Conservation (phyloP, 2,113 vertebrate species). For the rabbit (Oryctolagus cuniculus) region DNA sequence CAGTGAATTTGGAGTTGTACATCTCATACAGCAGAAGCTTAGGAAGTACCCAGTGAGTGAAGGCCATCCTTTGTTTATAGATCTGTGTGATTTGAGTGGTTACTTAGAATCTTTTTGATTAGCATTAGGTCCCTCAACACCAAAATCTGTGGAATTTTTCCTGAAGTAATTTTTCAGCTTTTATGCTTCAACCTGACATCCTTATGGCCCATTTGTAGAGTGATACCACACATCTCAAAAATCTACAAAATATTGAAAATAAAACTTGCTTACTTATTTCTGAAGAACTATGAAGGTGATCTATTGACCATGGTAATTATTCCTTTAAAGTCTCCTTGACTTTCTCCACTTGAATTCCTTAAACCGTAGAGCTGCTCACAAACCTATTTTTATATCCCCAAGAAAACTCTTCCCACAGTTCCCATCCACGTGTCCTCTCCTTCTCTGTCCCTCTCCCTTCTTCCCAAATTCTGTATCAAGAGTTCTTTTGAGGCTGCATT, state of each 20-base stretch:
- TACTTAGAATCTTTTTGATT: constrained; percentile 2
- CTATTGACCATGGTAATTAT: background rate
- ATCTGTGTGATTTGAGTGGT: background rate
- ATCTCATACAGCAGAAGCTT: background rate
- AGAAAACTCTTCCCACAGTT: background rate
- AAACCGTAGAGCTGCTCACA: background rate
- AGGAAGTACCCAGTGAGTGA: background rate
- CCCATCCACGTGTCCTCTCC: background rate
- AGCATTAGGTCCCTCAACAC: background rate
- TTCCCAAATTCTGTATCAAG: background rate
- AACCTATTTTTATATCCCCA: background rate
- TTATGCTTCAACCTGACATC: background rate
- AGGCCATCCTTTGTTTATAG: no score
- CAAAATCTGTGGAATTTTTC: background rate
- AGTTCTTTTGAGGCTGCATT: background rate
- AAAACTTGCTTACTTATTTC: background rate
- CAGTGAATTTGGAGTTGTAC: background rate
- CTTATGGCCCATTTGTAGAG: background rate
- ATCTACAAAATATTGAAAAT: background rate
- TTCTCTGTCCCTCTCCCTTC: background rate
- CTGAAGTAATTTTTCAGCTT: constrained; percentile 39
- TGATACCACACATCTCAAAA: background rate
- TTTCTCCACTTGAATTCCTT: background rate
- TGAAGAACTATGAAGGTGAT: background rate
- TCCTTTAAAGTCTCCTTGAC: background rate